Percentiles rank a stretch among this genome's conserved stretches.
Conservation (phyloP, 2,113 vertebrate species). For the Paramormyrops kingsleyae region DNA sequence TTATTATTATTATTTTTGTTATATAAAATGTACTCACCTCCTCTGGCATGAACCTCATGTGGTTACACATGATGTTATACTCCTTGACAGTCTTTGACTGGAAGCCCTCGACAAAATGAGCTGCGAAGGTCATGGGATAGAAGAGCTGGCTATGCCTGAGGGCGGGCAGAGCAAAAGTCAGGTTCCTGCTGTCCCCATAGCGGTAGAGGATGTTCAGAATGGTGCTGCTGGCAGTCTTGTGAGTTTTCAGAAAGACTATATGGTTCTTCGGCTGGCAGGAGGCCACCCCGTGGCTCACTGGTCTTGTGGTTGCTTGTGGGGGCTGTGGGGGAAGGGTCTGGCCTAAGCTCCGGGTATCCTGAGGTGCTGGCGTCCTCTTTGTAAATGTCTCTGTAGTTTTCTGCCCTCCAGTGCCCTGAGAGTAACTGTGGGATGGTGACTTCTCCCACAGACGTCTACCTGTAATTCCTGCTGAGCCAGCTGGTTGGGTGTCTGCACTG, state of each 20-base stretch:
- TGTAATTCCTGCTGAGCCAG: neutral
- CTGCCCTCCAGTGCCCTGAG: neutral
- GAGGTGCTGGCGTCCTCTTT: neutral
- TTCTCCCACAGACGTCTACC: neutral
- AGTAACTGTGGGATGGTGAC: neutral
- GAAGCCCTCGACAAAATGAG: conserved; percentile 68
- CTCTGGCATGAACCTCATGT: conserved; percentile 66
- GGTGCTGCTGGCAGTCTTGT: conserved; percentile 83
- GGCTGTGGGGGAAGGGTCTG: neutral
- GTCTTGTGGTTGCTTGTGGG: neutral
- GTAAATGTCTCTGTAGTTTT: neutral
- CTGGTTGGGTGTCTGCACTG: neutral
- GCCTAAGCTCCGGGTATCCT: neutral
- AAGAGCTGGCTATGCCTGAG: conserved; percentile 58
- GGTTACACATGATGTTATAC: conserved; percentile 80
- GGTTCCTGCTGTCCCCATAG: conserved; percentile 65
- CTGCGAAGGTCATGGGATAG: conserved; percentile 62
- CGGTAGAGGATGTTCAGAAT: conserved; percentile 76
- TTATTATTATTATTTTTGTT: neutral
- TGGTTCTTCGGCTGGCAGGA: conserved; percentile 51
- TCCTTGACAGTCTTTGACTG: conserved; percentile 28
- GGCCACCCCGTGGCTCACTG: neutral
- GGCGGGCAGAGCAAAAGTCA: conserved; percentile 66
- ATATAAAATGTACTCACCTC: conserved; percentile 56
- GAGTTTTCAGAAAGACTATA: conserved; percentile 82